Evolutionary conservation across 1,140 invertebrate genomes (phyloP), one percentile per base, ranked within the genome.

Genomic region (Lordiphosa mommai): DNA sequence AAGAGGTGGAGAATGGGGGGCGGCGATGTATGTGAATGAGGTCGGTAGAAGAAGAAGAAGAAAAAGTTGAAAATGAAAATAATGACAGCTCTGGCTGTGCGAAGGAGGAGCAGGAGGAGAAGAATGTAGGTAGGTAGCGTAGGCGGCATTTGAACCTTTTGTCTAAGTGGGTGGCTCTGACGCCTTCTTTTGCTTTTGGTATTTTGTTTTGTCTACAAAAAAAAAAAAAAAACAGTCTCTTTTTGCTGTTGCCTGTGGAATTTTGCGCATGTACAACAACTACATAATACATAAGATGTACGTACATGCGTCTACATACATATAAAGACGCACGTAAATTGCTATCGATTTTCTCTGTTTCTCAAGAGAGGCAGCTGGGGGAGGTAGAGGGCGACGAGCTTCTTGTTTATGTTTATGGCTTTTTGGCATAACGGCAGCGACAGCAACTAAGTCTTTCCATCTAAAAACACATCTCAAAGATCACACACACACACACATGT

Each of bases 51-150:
- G 17, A 30, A 52, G 44, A 32, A 51, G 52, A 41, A 61, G 44
- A 70, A 79, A 74, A 80, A 67, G 71, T 82, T 80, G 76, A 80
- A 80, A 80, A 80, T 80, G 76, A 80, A 82, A 82, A 80, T 82
- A 80, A 71, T 82, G 76, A 68, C 76, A 80, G 71, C 71, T 41
- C 40, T 67, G 52, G 72, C 50, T 60, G 60, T n/a, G n/a, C n/a
- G 49, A 52, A 40, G 46, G 29, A 46, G 43, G 32, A 12, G 33
- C 29, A 34, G 17, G 20, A 40, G 48, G 30, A 50, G 36, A 29
- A 47, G 37, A 48, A 34, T n/a, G 20, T 43, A 43, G 40, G 20
- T 27, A 8, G 20, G 20, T 27, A 43, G 40, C 40, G 40, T 43
- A 27, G 40, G 40, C 40, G 40, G 20, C 40, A 23, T 66, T 66